Conservation (phyloP, 2,113 vertebrate genomes). For the Mohoua ochrocephala region DNA sequence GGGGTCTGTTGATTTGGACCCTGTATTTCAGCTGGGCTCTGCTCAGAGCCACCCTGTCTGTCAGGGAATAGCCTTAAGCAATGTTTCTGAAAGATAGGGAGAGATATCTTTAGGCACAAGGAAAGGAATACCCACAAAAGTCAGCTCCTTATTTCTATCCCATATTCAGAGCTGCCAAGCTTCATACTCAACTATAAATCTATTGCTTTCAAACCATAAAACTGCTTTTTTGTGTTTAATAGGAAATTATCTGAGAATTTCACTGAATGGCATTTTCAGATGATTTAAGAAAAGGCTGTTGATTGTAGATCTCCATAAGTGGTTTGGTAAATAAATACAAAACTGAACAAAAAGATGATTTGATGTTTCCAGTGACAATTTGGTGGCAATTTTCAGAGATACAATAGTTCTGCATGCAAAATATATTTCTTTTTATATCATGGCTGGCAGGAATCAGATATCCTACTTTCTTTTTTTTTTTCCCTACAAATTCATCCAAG, state of each 20-base stretch:
- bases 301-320: neutral
- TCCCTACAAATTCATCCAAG: neutral
- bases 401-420: neutral
- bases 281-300: neutral
- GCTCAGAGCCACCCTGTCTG: neutral
- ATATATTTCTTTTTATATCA: neutral
- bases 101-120: neutral
- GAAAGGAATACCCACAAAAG: neutral
- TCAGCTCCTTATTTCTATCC: neutral
- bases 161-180: neutral
- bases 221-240: neutral
- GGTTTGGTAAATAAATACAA: slow-evolving; percentile 27
- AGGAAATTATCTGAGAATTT: neutral
- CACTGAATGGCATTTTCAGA: neutral
- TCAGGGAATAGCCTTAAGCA: neutral
- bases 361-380: neutral
- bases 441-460: neutral
- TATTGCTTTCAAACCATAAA: neutral
- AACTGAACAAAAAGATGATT: slow-evolving; percentile 9
- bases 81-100: slow-evolving; percentile 31
- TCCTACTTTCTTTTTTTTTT: neutral
- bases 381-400: neutral
- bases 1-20: neutral
- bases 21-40: neutral
- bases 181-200: neutral